Evolutionary conservation across 2,888 invertebrate species (phyloP), one percentile per base, ranked within the genome.

Genomic region (Tryphoninae sp.): DNA sequence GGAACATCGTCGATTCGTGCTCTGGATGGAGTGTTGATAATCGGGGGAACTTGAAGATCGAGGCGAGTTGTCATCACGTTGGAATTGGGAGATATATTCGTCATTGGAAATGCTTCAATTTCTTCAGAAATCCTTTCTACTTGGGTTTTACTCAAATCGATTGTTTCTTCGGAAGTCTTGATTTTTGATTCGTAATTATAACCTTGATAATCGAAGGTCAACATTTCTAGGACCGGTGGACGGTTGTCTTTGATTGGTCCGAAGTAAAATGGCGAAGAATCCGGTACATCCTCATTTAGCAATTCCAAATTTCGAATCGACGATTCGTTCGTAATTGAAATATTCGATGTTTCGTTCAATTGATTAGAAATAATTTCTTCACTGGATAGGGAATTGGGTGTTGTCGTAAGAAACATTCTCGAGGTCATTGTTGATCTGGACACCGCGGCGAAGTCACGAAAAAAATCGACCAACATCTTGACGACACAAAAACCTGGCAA

Each of bases 371-470:
- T 67, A 4, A 75, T 49, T 61, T 75, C 71, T n/a, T 78, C 71
- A 19, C 67, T 69, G 1, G 9, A 8, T 11, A 55, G 2, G 1
- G 53, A 61, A 53, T 19, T 80, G 26, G 80, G 23, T 40, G 64
- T 53, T 11, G 6, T 53, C n/a, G 16, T 64, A 1, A 72, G 11
- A 22, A 64, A 78, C 16, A 62, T 23, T 71, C 64, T 55, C 26
- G 83, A 77, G 6, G 81, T 82, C 77, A 73, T 79, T 1, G 81
- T 83, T 3, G 82, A 78, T 33, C 74, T 51, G 0, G 83, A 78
- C 2, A 80, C 71, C 13, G 71, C 71, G 13, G 67, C 61, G 3
- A 75, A 78, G 16, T 75, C 62, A 11, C 82, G 77, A 58, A 80
- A 82, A 67, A 80, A 72, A 62, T 82, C 75, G 6, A 83, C 75